These are phyloP conservation scores for Conus ventricosus DNA, from an alignment of 1,140 invertebrate species.

Conservation along the genomic window DNA sequence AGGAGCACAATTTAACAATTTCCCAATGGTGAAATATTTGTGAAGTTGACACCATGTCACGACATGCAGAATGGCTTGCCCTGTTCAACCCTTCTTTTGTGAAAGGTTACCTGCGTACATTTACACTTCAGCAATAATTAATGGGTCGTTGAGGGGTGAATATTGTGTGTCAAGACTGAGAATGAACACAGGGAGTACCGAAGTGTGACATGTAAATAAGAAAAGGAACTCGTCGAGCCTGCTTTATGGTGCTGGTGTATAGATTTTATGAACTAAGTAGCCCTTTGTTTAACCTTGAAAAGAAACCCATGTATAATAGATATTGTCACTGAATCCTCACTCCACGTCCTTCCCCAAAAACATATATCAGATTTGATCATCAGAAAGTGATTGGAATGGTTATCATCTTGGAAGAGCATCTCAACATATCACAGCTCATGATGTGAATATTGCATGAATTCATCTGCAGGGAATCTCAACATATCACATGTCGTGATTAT, in stretches of 20 bases:
- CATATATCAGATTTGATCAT: neutral
- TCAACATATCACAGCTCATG: neutral
- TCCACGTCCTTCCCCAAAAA: too few relatives aligned
- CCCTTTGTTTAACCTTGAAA: neutral
- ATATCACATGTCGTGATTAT: too few relatives aligned
- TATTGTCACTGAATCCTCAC: neutral
- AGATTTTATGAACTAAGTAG: neutral
- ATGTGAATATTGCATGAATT: neutral
- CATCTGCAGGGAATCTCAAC: neutral
- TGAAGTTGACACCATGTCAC: neutral
- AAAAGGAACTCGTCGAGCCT: neutral
- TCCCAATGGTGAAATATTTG: too few relatives aligned
- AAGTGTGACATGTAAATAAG: neutral
- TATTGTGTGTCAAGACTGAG: neutral
- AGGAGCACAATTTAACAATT: too few relatives aligned
- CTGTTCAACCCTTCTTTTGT: neutral
- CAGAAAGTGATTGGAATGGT: neutral
- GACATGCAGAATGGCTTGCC: neutral
- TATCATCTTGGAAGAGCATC: neutral
- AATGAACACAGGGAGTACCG: neutral
- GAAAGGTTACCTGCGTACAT: neutral
- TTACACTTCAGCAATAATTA: constrained; percentile 1
- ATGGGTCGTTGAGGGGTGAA: neutral
- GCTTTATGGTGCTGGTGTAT: constrained; percentile 3
- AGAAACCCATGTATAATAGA: neutral